Conservation (phyloP, 2,888 invertebrate species). For the Diloba caeruleocephala region DNA sequence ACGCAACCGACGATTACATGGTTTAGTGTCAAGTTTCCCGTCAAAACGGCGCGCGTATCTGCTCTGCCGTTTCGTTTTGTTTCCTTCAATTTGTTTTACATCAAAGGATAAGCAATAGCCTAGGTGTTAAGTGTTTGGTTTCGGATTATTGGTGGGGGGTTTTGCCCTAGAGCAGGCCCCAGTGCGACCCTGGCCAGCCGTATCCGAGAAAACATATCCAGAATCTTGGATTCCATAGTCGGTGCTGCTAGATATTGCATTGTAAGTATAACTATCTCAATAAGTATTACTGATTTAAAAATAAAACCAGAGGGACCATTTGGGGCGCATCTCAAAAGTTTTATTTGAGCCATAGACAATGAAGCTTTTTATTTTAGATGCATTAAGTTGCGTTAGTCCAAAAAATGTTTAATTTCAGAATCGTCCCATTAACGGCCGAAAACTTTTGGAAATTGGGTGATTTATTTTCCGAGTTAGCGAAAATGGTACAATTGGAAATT, state of each 20-base stretch:
- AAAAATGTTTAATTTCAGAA: constrained; percentile 86
- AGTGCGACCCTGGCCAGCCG: constrained; percentile 85
- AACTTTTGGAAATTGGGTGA: constrained; percentile 80
- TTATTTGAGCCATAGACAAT: constrained; percentile 42
- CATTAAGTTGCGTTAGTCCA: constrained; percentile 69
- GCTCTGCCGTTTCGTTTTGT: constrained; percentile 84
- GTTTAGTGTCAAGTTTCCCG: constrained; percentile 73
- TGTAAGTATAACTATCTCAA: constrained; percentile 74
- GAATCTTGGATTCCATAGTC: constrained; percentile 87
- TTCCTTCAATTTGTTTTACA: constrained; percentile 87
- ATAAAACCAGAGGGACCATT: constrained; percentile 33
- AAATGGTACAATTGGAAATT: constrained; percentile 86
- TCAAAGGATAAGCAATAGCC: constrained; percentile 86
- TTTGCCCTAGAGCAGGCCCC: constrained; percentile 73
- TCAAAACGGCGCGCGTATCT: constrained; percentile 83
- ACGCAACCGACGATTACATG: constrained; percentile 59
- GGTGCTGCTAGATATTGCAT: constrained; percentile 87
- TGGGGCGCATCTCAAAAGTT: constrained; percentile 48
- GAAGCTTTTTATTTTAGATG: constrained; percentile 57
- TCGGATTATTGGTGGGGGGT: constrained; percentile 71
- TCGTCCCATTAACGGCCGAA: constrained; percentile 78
- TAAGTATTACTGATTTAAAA: constrained; percentile 18
- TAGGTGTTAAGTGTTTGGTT: constrained; percentile 72
- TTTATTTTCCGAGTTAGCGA: constrained; percentile 77
- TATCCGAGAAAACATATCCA: constrained; percentile 83